phyloP scores from a whole-genome alignment of 1,140 invertebrate species.

The Palaemon carinicauda region DNA sequence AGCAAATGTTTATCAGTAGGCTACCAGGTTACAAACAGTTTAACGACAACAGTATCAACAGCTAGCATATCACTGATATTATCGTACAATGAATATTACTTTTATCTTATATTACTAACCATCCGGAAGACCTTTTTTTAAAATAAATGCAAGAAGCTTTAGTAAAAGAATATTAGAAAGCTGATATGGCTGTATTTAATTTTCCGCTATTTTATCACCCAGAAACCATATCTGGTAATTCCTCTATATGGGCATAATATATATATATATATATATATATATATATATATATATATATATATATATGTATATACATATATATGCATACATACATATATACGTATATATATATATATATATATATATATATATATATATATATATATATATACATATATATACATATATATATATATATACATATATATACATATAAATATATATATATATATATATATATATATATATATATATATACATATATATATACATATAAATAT shows the following conservation, averaged over 20 bases:
- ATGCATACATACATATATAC: neutral
- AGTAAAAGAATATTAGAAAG: too few relatives aligned
- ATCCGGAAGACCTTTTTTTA: too few relatives aligned
- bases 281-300: neutral
- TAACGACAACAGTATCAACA: too few relatives aligned
- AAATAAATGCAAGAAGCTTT: too few relatives aligned
- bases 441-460: conserved; percentile 16
- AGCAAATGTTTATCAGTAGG: too few relatives aligned
- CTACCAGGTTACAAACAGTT: too few relatives aligned
- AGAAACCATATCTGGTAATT: neutral
- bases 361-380: neutral
- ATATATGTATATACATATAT: neutral
- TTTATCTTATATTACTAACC: too few relatives aligned
- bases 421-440: neutral
- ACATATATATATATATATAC: neutral
- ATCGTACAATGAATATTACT: too few relatives aligned
- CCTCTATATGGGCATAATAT: neutral
- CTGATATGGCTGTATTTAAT: too few relatives aligned
- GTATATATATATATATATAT: neutral
- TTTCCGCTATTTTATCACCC: too few relatives aligned
- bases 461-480: neutral
- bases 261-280: conserved; percentile 1
- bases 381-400: neutral
- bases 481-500: too few relatives aligned
- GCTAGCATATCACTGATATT: too few relatives aligned